Conservation (phyloP, 2,113 vertebrate genomes). For the Gadus macrocephalus region DNA sequence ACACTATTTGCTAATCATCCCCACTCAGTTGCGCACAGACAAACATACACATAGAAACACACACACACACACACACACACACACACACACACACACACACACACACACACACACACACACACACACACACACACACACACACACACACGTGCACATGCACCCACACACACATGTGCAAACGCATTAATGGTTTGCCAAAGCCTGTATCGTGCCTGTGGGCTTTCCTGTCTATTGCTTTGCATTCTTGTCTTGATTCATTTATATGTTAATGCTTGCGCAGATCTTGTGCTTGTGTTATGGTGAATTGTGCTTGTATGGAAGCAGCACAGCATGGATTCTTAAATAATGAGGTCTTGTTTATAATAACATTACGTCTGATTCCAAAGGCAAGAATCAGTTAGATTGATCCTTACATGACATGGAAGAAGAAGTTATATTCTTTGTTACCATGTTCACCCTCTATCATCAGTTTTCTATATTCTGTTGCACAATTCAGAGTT, state of each 20-base stretch:
- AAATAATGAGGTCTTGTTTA: no score
- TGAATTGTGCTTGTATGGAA: no score
- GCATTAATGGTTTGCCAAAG: conserved; percentile 14
- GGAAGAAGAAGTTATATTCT: no score
- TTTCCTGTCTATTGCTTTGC: conserved; percentile 16
- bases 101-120: background rate
- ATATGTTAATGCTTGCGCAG: conserved; percentile 27
- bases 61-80: background rate
- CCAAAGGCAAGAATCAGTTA: no score
- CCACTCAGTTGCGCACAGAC: background rate
- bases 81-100: background rate
- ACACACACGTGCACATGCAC: background rate
- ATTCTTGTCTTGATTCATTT: conserved; percentile 43
- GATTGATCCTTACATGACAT: no score
- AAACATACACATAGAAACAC: conserved; percentile 7
- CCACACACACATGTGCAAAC: background rate
- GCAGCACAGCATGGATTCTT: no score
- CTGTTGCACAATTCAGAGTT: no score
- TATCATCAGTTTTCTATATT: no score
- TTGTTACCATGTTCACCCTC: no score
- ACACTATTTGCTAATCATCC: conserved; percentile 51
- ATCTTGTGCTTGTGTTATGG: background rate
- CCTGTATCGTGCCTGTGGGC: conserved; percentile 18
- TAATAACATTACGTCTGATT: no score
- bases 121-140: background rate